Evolutionary conservation across 1,140 invertebrate species (phyloP), one percentile per base, ranked within the genome.

Genomic region (Heliconius congener): DNA sequence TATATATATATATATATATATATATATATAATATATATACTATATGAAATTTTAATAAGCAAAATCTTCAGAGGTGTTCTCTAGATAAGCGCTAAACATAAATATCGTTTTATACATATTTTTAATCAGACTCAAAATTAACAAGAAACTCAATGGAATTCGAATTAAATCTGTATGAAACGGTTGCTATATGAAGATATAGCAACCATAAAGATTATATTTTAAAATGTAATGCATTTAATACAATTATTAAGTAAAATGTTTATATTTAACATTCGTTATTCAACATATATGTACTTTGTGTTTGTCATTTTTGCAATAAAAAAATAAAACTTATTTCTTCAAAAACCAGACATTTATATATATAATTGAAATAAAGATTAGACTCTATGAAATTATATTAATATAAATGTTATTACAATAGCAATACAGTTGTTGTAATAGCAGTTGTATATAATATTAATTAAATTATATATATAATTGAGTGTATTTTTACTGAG

Each of bases 51-150:
- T 30, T 66, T 30, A 66, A 66, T 66, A 16, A 66, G 27, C 9
- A 30, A 30, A 27, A 30, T 66, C 27, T 30, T 30, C 23, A 66
- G 13, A 30, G 60, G 9, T 66, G 60, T 66, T 66, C 60, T 66
- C 9, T 66, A 66, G 60, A 66, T 30, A 66, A 30, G 13, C 0
- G 27, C 4, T 66, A 66, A 13, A 66, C 27, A 66, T 66, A 30
- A 66, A 66, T 66, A 66, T 30, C 60, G 23, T 27, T 27, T 11
- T 30, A 66, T 27, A 66, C 27, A 66, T 66, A 3, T 66, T 66
- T 66, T 66, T 30, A 30, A 66, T 66, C 60, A 66, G 27, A 27
- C 27, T 30, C 60, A 66, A 60, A n/a, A 66, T 66, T 66, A 66
- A 11, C 11, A 30, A 66, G 60, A 66, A 66, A 66, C 23, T 66